Evolutionary conservation across 2,797 vertebrate species (phyloP).

Genomic region (Eupleurogrammus muticus): DNA sequence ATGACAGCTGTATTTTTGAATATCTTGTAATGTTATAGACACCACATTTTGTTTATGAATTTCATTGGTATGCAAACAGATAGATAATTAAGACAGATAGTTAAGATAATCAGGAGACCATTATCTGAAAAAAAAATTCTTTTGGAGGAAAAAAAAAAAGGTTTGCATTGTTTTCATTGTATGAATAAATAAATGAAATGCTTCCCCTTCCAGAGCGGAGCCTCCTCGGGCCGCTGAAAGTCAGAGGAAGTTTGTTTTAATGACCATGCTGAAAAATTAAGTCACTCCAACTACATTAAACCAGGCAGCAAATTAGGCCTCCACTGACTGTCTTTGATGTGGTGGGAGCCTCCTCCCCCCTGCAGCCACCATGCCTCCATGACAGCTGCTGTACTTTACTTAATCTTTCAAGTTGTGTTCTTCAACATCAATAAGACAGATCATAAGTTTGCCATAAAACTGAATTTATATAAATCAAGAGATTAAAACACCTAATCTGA

Average conservation of each 20-base stretch:
- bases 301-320: slow-evolving; percentile 53
- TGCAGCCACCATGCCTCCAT: not conserved
- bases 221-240: slow-evolving; percentile 29
- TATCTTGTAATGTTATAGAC: not conserved
- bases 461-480: not conserved
- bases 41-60: not conserved
- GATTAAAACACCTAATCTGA: not conserved
- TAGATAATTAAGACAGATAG: too few species aligned
- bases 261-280: slow-evolving; percentile 45
- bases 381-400: slow-evolving; percentile 35
- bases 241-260: slow-evolving; percentile 55
- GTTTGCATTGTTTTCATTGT: slow-evolving; percentile 17
- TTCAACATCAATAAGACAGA: slow-evolving; percentile 8
- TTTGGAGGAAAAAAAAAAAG: not conserved
- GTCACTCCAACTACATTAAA: slow-evolving; percentile 44
- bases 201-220: slow-evolving; percentile 15
- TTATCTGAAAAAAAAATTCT: not conserved
- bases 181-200: slow-evolving; percentile 18
- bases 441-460: slow-evolving; percentile 6
- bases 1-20: not conserved
- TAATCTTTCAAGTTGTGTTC: slow-evolving; percentile 32
- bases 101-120: not conserved
- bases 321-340: slow-evolving; percentile 57
- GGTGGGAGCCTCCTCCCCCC: not conserved
- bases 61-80: not conserved